Conservation (phyloP, 2,113 vertebrate genomes). For the Rhipidura dahli region DNA sequence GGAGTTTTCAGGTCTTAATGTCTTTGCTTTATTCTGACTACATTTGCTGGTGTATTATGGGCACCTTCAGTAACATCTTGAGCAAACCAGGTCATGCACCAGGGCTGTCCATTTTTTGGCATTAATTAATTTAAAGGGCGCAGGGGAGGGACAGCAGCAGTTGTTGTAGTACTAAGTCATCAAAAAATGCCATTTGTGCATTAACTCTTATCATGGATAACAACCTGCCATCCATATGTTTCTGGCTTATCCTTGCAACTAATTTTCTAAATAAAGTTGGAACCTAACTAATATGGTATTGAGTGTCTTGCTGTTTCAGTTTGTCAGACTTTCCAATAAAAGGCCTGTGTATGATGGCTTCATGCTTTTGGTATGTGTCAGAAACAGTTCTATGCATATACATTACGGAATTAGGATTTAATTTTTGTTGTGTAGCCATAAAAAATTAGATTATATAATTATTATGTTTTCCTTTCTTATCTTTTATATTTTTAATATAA, state of each 20-base stretch:
- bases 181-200: not conserved
- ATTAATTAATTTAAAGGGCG: not conserved
- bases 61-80: not conserved
- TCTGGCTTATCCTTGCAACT: conserved; percentile 30
- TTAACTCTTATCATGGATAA: not conserved
- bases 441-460: conserved; percentile 66
- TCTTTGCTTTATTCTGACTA: not conserved
- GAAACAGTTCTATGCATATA: conserved; percentile 55
- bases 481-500: conserved; percentile 62
- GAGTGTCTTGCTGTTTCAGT: conserved; percentile 32
- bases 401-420: conserved; percentile 46
- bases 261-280: conserved; percentile 47
- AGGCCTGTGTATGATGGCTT: not conserved
- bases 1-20: not conserved
- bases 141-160: not conserved
- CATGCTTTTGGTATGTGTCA: conserved; percentile 52
- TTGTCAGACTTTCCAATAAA: conserved; percentile 49
- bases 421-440: conserved; percentile 58
- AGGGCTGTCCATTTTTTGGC: not conserved
- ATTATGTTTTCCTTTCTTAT: conserved; percentile 53
- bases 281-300: not conserved
- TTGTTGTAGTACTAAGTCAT: not conserved
- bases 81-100: not conserved
- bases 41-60: not conserved
- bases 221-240: conserved; percentile 33